These are phyloP conservation scores for Hydriomena furcata DNA, from an alignment of 2,888 invertebrate species.

Conservation along the genomic window DNA sequence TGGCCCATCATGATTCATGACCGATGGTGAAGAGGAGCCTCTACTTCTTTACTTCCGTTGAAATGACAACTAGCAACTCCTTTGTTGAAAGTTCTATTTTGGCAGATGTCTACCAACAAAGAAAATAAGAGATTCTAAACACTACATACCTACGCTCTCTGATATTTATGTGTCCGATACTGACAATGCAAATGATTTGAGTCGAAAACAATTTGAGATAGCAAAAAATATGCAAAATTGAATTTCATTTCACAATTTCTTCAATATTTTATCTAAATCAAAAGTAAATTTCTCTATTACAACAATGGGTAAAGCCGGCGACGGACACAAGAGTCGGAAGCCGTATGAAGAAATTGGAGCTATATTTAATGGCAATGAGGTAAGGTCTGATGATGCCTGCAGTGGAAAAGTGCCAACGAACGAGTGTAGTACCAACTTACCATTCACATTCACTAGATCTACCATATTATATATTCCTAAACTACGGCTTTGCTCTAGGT, in stretches of 20 bases:
- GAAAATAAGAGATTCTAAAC: no score
- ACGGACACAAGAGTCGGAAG: slow-evolving; percentile 41
- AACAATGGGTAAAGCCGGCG: slow-evolving; percentile 14
- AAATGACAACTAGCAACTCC: no score
- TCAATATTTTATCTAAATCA: slow-evolving; percentile 5
- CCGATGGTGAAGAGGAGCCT: no score
- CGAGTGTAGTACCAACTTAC: no score
- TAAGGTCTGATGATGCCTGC: slow-evolving; percentile 27
- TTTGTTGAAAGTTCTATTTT: not conserved
- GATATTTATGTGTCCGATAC: no score
- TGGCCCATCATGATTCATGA: no score
- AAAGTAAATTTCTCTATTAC: not conserved
- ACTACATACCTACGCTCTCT: no score
- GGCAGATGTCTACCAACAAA: slow-evolving; percentile 4
- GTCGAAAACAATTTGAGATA: slow-evolving; percentile 1
- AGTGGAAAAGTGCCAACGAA: no score
- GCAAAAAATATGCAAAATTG: slow-evolving; percentile 16
- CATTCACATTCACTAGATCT: no score
- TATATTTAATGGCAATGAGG: slow-evolving; percentile 85
- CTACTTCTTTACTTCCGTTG: no score
- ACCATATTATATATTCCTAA: no score
- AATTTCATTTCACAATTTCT: slow-evolving; percentile 4
- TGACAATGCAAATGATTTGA: not conserved
- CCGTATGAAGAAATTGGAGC: slow-evolving; percentile 87
- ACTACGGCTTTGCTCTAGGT: no score